Percentiles rank a stretch among this genome's conserved stretches.
Conservation (phyloP, 2,797 vertebrate genomes). For the Brachyalestes nurse region DNA sequence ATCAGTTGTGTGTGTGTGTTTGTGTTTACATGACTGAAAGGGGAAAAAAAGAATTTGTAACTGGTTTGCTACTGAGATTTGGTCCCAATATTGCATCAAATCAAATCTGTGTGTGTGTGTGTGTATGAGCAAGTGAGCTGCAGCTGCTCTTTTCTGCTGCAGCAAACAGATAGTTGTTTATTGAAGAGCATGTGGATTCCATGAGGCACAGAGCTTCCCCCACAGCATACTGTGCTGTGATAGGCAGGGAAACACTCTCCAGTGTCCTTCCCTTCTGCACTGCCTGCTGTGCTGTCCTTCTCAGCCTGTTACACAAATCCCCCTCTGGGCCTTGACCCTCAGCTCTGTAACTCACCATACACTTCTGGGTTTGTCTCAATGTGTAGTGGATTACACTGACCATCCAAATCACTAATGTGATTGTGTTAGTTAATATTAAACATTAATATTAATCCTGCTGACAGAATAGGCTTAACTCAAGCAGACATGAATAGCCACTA, state of each 20-base stretch:
- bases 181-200: conserved; percentile 59
- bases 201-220: conserved; percentile 33
- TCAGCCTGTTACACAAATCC: neutral
- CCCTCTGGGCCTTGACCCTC: neutral
- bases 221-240: conserved; percentile 11
- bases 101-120: conserved; percentile 34
- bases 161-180: conserved; percentile 47
- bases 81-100: conserved; percentile 4
- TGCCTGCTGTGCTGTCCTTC: conserved; percentile 15
- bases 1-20: too few relatives aligned
- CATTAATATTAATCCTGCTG: conserved; percentile 25
- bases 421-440: neutral
- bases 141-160: conserved; percentile 52
- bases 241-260: neutral
- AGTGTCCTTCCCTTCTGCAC: neutral
- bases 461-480: neutral
- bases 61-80: too few relatives aligned
- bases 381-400: neutral
- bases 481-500: conserved; percentile 12
- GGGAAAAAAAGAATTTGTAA: too few relatives aligned
- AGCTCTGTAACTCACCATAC: neutral
- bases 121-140: conserved; percentile 28
- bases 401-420: conserved; percentile 8
- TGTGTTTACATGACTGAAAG: neutral
- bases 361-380: neutral